These are phyloP conservation scores for Tyto alba DNA, from an alignment of 2,113 vertebrate genomes.

Conservation along the genomic window DNA sequence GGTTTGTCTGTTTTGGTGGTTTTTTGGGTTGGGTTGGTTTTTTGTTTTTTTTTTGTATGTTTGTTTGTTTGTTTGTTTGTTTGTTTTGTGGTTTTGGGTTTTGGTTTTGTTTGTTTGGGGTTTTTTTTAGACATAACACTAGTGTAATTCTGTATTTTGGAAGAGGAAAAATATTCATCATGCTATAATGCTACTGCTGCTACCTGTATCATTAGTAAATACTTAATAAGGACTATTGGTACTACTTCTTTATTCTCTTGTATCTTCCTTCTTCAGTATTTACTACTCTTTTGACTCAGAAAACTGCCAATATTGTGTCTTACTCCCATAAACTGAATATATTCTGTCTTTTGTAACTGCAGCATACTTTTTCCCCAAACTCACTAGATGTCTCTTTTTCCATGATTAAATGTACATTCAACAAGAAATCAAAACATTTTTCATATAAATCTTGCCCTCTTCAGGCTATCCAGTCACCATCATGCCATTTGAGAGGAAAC, in stretches of 20 bases:
- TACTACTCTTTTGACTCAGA: background rate
- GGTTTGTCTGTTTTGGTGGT: background rate
- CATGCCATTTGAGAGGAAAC: background rate
- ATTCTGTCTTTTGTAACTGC: background rate
- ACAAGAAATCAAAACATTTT: background rate
- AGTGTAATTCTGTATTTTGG: background rate
- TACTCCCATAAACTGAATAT: background rate
- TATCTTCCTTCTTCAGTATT: background rate
- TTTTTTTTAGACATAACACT: background rate
- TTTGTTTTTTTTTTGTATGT: too few relatives aligned
- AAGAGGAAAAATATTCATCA: background rate
- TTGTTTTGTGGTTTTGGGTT: too few relatives aligned
- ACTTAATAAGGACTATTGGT: background rate
- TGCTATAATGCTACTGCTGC: background rate
- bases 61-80: too few relatives aligned
- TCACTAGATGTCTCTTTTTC: background rate
- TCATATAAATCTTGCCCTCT: background rate
- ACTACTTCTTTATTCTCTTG: background rate
- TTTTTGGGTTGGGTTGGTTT: background rate
- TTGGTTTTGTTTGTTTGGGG: too few relatives aligned
- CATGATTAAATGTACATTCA: background rate
- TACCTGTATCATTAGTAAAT: background rate
- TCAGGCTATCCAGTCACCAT: background rate
- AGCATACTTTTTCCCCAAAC: background rate
- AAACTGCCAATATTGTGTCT: background rate